Conservation (phyloP, 2,113 vertebrate species). For the Menidia beryllina region DNA sequence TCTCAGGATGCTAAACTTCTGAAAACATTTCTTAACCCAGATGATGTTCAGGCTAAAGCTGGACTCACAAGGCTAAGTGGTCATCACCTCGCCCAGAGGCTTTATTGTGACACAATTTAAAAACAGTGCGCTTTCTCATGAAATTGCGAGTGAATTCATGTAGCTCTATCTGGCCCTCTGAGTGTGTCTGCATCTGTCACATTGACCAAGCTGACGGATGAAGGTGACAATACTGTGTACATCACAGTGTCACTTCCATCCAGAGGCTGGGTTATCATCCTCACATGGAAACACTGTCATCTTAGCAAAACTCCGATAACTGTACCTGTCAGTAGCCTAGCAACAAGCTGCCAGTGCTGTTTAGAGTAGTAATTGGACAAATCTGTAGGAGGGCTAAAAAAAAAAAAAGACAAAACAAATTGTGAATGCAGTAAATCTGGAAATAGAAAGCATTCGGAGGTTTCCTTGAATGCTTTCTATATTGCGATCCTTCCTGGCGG, state of each 20-base stretch:
- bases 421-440: conserved; percentile 37
- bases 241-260: conserved; percentile 34
- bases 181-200: conserved; percentile 50
- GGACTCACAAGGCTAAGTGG: conserved; percentile 4
- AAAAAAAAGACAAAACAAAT: conserved; percentile 20
- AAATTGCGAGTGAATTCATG: conserved; percentile 65
- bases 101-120: conserved; percentile 31
- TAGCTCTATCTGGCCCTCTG: conserved; percentile 62
- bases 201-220: conserved; percentile 30
- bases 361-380: conserved; percentile 57
- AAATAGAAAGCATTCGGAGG: conserved; percentile 42
- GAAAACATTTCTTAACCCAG: conserved; percentile 6
- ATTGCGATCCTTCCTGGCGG: background rate
- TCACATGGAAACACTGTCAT: conserved; percentile 59
- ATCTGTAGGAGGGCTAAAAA: conserved; percentile 40
- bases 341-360: conserved; percentile 60
- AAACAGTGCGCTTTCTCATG: conserved; percentile 53
- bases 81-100: conserved; percentile 16
- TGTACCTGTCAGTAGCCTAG: conserved; percentile 70
- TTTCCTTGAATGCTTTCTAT: background rate
- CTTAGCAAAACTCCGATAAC: conserved; percentile 29
- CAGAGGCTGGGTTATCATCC: conserved; percentile 46
- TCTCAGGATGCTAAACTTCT: conserved; percentile 19
- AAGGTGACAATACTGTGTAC: conserved; percentile 31
- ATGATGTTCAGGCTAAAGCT: conserved; percentile 21